phyloP scores from a whole-genome alignment of 1,140 invertebrate species.

The Leguminivora glycinivorella region DNA sequence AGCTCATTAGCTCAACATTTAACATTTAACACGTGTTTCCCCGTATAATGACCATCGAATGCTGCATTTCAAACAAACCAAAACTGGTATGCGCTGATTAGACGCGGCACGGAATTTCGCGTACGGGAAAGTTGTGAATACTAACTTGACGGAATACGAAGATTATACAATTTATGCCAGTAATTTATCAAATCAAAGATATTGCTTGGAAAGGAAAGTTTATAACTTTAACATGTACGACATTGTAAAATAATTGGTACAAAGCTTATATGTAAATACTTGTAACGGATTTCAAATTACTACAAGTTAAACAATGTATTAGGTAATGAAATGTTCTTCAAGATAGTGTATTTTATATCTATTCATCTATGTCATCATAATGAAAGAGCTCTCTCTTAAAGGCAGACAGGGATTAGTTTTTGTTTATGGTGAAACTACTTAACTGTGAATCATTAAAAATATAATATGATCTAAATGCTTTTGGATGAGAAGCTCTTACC shows the following conservation, averaged over 20 bases:
- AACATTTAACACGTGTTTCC: neutral
- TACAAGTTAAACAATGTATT: too few relatives aligned
- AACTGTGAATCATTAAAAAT: too few relatives aligned
- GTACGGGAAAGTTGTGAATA: constrained; percentile 17
- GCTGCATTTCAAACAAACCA: constrained; percentile 3
- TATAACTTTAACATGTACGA: neutral
- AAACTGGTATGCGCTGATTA: constrained; percentile 9
- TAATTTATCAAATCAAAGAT: constrained; percentile 22
- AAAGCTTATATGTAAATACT: neutral
- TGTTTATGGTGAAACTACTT: too few relatives aligned
- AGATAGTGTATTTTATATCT: too few relatives aligned
- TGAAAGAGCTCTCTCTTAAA: too few relatives aligned
- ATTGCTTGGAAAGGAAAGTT: constrained; percentile 17
- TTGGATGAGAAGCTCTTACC: too few relatives aligned
- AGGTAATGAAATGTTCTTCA: too few relatives aligned
- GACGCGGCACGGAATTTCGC: neutral
- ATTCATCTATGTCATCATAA: too few relatives aligned
- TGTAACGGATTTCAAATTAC: neutral
- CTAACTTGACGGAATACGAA: constrained; percentile 12
- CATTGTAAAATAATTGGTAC: neutral
- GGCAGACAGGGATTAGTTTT: too few relatives aligned
- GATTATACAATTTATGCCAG: constrained; percentile 24
- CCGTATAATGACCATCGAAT: neutral
- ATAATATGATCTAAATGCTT: too few relatives aligned
- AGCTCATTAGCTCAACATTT: neutral